Conservation (phyloP, 2,113 vertebrate genomes). For the Sceloporus undulatus region DNA sequence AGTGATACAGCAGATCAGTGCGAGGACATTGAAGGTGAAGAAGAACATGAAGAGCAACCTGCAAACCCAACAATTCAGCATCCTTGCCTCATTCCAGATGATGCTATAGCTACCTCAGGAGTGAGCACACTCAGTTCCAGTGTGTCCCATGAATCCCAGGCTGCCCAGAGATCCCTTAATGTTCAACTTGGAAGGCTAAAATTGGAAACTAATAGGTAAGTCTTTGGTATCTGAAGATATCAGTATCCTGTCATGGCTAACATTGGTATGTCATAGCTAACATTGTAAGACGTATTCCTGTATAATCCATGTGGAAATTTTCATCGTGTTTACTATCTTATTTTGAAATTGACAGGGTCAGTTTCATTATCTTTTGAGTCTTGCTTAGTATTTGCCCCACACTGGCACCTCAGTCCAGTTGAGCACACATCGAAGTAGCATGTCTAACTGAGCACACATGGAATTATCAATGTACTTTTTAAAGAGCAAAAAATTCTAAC, state of each 20-base stretch:
- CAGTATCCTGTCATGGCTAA: not conserved
- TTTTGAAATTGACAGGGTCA: not conserved
- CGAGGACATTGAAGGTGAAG: constrained; percentile 87
- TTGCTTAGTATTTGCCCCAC: not conserved
- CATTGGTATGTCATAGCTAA: not conserved
- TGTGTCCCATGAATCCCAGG: constrained; percentile 91
- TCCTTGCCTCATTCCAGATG: constrained; percentile 83
- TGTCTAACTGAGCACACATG: no score
- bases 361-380: not conserved
- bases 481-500: no score
- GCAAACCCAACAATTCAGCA: constrained; percentile 77
- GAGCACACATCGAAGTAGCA: not conserved
- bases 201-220: constrained; percentile 94
- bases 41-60: constrained; percentile 79
- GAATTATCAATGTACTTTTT: no score
- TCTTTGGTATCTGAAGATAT: not conserved
- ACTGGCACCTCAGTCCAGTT: not conserved
- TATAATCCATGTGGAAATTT: not conserved
- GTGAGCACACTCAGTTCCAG: constrained; percentile 99
- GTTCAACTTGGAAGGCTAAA: constrained; percentile 94
- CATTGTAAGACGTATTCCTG: not conserved
- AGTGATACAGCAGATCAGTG: constrained; percentile 92
- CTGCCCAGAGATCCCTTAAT: constrained; percentile 86
- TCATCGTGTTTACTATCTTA: not conserved
- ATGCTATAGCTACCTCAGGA: constrained; percentile 93